These are phyloP conservation scores for Ametastegia equiseti DNA, from an alignment of 2,888 invertebrate genomes.

Conservation along the genomic window DNA sequence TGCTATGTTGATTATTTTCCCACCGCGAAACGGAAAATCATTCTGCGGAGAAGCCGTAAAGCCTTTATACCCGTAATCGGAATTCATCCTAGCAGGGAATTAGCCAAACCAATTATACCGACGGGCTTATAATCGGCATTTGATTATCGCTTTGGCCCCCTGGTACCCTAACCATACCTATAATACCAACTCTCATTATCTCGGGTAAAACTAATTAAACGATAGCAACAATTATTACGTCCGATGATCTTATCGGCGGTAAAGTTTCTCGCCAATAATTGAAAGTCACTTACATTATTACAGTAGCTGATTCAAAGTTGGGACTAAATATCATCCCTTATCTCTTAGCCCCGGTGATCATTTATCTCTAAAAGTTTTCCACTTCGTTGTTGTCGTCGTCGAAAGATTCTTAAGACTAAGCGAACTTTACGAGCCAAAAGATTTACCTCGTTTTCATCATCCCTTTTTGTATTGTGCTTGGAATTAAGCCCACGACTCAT, in stretches of 20 bases:
- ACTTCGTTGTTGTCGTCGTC: neutral
- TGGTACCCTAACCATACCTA: neutral
- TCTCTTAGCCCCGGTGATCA: neutral
- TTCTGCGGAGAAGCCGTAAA: slow-evolving; percentile 8
- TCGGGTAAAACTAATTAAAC: slow-evolving; percentile 31
- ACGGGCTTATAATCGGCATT: slow-evolving; percentile 7
- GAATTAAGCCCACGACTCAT: neutral
- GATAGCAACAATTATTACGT: slow-evolving; percentile 20
- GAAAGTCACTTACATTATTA: neutral
- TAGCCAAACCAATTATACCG: slow-evolving; percentile 24
- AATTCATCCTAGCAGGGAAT: neutral
- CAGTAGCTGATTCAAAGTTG: neutral
- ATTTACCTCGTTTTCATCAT: too few relatives aligned
- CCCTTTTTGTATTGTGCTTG: neutral
- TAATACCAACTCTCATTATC: neutral
- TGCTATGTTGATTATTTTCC: neutral
- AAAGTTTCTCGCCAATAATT: neutral
- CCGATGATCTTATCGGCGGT: neutral
- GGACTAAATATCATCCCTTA: neutral
- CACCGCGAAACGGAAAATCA: neutral
- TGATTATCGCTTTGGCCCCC: neutral
- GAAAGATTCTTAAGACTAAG: neutral
- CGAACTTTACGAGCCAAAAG: too few relatives aligned
- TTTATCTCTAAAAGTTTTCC: neutral
- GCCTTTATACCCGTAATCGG: slow-evolving; percentile 19